Percentiles rank a stretch among this genome's conserved stretches.
phyloP scores from a whole-genome alignment of 2,797 vertebrate genomes.

The Falco peregrinus region DNA sequence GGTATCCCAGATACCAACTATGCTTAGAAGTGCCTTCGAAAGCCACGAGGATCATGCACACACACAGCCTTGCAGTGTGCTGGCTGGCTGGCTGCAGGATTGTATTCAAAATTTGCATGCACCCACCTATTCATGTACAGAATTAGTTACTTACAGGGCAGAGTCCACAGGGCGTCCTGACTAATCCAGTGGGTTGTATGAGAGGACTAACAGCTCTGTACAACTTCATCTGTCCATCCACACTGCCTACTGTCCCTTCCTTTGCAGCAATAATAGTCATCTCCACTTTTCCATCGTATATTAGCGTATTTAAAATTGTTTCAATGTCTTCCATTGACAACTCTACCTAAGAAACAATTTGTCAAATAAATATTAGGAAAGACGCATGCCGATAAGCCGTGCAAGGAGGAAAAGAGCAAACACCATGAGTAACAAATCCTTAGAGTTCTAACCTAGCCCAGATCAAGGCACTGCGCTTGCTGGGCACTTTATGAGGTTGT shows the following conservation, averaged over 20 bases:
- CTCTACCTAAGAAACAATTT: constrained; percentile 84
- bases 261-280: constrained; percentile 96
- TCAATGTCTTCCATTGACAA: constrained; percentile 99
- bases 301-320: constrained; percentile 96
- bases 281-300: constrained; percentile 97
- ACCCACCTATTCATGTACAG: not conserved
- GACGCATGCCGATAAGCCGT: rapidly evolving
- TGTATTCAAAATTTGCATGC: not conserved
- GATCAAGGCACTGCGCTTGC: not conserved
- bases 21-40: not conserved
- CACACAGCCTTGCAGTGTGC: not conserved
- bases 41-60: rapidly evolving
- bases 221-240: constrained; percentile 95
- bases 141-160: constrained; percentile 86
- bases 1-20: not conserved
- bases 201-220: constrained; percentile 90
- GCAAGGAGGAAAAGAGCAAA: not conserved
- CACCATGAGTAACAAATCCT: not conserved
- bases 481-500: not conserved
- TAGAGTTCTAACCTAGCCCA: not conserved
- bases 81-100: not conserved
- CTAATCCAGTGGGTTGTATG: constrained; percentile 89
- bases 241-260: constrained; percentile 92
- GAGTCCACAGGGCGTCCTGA: constrained; percentile 92
- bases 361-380: not conserved